These are phyloP conservation scores for Sialis lutaria DNA, from an alignment of 2,888 invertebrate genomes.

Conservation along the genomic window DNA sequence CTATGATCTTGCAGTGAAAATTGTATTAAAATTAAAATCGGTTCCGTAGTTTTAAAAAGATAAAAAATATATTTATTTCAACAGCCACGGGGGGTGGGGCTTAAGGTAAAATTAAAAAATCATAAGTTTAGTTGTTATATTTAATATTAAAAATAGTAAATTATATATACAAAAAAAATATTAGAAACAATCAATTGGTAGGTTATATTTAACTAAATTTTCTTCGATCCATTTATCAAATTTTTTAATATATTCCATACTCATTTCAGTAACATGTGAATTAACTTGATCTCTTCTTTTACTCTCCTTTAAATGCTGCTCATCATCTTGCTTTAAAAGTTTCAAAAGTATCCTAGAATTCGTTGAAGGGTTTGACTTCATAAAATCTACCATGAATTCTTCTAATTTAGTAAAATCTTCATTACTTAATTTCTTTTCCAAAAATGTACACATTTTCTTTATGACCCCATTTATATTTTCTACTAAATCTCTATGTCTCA, in stretches of 20 bases:
- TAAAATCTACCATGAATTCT: constrained; percentile 29
- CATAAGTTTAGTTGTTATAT: no score
- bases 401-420: constrained; percentile 21
- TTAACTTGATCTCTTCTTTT: constrained; percentile 22
- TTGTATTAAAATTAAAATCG: no score
- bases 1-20: no score
- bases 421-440: constrained; percentile 20
- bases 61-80: no score
- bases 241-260: constrained; percentile 20
- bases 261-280: constrained; percentile 25
- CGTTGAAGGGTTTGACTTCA: constrained; percentile 29
- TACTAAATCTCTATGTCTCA: constrained; percentile 20
- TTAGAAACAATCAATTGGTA: neutral
- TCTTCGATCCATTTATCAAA: constrained; percentile 51
- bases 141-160: no score
- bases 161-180: no score
- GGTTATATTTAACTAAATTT: constrained; percentile 18
- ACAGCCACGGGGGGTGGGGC: no score
- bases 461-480: constrained; percentile 26
- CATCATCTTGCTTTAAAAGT: constrained; percentile 9
- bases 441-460: constrained; percentile 23
- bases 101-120: no score
- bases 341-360: constrained; percentile 20
- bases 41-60: no score
- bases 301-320: constrained; percentile 10